These are phyloP conservation scores for Diphyllodes magnificus DNA, from an alignment of 2,113 vertebrate genomes.

Conservation along the genomic window DNA sequence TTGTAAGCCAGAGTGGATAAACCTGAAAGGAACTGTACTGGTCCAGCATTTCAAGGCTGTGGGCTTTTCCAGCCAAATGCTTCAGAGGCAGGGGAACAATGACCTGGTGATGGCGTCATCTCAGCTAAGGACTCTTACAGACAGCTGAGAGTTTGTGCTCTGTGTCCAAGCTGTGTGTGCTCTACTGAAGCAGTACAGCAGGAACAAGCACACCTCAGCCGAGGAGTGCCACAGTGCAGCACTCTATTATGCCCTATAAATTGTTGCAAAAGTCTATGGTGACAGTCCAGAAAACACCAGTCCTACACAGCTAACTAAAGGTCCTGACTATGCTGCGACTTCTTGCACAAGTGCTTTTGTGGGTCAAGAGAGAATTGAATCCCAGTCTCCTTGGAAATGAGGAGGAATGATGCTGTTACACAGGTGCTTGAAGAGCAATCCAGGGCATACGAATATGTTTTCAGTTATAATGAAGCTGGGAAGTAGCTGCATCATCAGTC, in stretches of 20 bases:
- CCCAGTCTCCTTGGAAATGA: background rate
- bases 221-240: background rate
- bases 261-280: background rate
- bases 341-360: background rate
- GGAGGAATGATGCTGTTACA: background rate
- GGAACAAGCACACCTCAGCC: accelerated
- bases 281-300: background rate
- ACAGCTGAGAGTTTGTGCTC: background rate
- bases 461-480: conserved; percentile 4
- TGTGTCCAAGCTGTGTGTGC: background rate
- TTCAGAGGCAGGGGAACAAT: background rate
- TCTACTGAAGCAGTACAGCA: background rate
- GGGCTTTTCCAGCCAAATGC: background rate
- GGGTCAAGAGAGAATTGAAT: background rate
- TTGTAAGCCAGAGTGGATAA: background rate
- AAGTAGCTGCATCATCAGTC: conserved; percentile 40
- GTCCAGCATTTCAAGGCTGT: background rate
- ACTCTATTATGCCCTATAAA: background rate
- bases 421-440: conserved; percentile 29
- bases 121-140: background rate
- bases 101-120: background rate
- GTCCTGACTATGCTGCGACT: background rate
- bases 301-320: background rate
- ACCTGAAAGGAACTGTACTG: background rate
- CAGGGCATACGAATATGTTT: background rate